Base-by-base conservation (phyloP, 1,140 invertebrate genomes). In the Hycleus cichorii region DNA sequence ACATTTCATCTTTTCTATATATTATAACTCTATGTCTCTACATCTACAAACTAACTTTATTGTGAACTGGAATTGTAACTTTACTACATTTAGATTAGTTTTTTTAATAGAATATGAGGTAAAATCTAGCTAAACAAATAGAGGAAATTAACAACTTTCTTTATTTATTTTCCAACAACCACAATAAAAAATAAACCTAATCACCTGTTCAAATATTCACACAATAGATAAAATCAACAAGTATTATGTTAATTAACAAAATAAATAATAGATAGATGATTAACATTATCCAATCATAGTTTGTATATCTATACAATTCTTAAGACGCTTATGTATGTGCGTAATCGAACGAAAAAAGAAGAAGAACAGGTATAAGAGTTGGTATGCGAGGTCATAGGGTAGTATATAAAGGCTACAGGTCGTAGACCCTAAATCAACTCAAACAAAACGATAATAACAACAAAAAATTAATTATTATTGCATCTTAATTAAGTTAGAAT, bases 341-440 rank as follows among this genome's bases (percentile, higher is more conserved):
- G 9, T 11, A 44, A 24, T 32, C 32, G 32, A 5, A 32, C 2
- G 7, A 7, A 32, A 32, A 32, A 32, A 32, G 32, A 32, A 32
- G 49, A 46, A 50, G 56, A 58, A 58, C 56, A 58, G 56, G 56
- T 58, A 58, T 50, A 32, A 32, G 32, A 58, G 54, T 49, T 49
- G 59, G 59, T 52, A 61, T 61, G 59, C 59, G 59, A 61, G 59
- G 59, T 61, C 59, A 61, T 49, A 61, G 59, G 59, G 60, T 58
- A 55, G 52, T 52, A 57, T 54, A 60, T 54, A 46, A 39, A 48
- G 59, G 54, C 59, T 48, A 32, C 53, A 49, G 59, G 59, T 61
- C 59, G 48, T 61, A 61, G 59, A 61, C 59, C 59, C 49, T 56
- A 45, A 60, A 60, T 55, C 46, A 39, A 60, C 27, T 49, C 46